Conservation (phyloP, 2,113 vertebrate genomes). For the Alligator mississippiensis region DNA sequence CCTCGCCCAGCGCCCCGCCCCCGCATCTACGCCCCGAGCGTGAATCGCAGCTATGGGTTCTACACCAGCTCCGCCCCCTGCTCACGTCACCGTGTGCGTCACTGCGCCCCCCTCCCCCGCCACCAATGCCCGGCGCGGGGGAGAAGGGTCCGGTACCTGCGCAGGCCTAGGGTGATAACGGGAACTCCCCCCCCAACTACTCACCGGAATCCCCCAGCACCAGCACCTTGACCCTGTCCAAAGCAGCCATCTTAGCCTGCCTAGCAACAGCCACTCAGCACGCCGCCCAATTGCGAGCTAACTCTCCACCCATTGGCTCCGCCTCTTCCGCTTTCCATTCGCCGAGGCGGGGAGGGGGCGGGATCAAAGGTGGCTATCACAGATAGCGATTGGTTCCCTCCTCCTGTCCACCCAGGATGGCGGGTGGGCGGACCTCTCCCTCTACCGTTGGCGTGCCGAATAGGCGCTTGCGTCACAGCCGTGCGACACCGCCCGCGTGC, state of each 20-base stretch:
- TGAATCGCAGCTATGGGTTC: too few relatives aligned
- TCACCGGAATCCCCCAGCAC: constrained; percentile 97
- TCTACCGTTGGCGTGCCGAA: accelerated
- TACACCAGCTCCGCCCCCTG: too few relatives aligned
- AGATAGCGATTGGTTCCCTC: accelerated
- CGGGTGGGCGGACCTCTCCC: accelerated
- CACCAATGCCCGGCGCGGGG: not conserved
- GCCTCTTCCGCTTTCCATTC: accelerated
- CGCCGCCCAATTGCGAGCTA: constrained; percentile 41
- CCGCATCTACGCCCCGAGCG: too few relatives aligned
- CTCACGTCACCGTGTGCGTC: too few relatives aligned
- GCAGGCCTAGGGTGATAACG: too few relatives aligned
- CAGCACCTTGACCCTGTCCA: constrained; percentile 95
- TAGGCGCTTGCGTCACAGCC: accelerated
- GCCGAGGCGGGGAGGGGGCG: accelerated
- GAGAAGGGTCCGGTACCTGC: too few relatives aligned
- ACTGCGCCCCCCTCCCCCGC: too few relatives aligned
- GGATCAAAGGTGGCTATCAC: accelerated
- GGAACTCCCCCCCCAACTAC: not conserved
- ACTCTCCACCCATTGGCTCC: not conserved
- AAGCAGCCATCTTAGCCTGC: constrained; percentile 87
- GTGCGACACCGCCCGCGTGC: accelerated
- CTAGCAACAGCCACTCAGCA: not conserved
- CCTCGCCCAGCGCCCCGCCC: too few relatives aligned
- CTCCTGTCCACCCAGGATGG: not conserved